phyloP scores from a whole-genome alignment of 37 sponge, comb jelly and placozoan genomes.

The Aphrocallistes beatrix region DNA sequence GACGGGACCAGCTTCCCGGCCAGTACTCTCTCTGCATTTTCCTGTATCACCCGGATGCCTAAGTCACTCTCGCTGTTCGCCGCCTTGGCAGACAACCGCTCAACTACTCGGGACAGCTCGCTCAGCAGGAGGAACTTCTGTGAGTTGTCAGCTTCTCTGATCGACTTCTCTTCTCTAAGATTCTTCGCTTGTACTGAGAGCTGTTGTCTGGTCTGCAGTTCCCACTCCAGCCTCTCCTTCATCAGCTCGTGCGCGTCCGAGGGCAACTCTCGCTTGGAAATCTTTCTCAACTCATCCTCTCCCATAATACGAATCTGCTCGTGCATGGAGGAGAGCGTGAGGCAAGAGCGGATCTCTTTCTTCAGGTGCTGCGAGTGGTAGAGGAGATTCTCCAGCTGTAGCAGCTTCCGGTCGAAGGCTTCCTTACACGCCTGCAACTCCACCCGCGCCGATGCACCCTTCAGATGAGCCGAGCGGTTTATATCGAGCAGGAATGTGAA shows the following conservation, averaged over 20 bases:
- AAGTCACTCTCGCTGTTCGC: background rate
- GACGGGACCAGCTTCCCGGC: background rate
- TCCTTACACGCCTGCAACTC: background rate
- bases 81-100: background rate
- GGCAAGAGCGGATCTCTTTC: background rate
- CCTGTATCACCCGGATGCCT: background rate
- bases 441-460: background rate
- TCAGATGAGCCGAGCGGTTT: background rate
- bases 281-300: background rate
- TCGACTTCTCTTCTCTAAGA: background rate
- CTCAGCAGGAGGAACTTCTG: background rate
- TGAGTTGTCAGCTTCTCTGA: background rate
- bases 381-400: background rate
- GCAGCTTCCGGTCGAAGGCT: background rate
- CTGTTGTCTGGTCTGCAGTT: background rate
- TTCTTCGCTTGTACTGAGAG: background rate
- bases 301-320: background rate
- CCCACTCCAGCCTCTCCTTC: background rate
- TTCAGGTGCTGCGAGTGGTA: slow-evolving; percentile 21
- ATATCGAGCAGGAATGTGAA: background rate
- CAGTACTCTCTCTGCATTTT: background rate
- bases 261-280: background rate
- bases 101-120: slow-evolving; percentile 6
- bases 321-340: background rate
- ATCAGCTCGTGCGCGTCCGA: background rate